Conservation (phyloP, 2,888 invertebrate genomes). For the Adelognathus sp. region DNA sequence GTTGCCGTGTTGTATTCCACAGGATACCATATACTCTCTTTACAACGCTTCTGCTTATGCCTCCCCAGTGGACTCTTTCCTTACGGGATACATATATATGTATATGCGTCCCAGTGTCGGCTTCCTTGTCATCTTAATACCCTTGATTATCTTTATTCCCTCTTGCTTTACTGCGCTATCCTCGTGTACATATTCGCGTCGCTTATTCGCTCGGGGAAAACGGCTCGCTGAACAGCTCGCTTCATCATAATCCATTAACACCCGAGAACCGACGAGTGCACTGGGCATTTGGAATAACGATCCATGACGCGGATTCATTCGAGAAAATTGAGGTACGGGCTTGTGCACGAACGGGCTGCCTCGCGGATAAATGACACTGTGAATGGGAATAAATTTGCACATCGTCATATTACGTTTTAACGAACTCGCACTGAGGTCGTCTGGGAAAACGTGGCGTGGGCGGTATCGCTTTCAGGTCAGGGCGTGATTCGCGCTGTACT, state of each 20-base stretch:
- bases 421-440: no score
- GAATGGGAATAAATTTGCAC: neutral
- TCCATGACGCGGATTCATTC: neutral
- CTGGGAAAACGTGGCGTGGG: no score
- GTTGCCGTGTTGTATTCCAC: constrained; percentile 43
- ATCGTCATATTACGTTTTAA: no score
- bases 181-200: constrained; percentile 15
- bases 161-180: constrained; percentile 1
- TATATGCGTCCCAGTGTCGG: constrained; percentile 44
- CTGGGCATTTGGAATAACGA: constrained; percentile 20
- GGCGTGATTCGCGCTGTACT: no score
- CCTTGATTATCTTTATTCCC: constrained; percentile 5
- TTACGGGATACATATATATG: constrained; percentile 51
- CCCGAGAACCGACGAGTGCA: neutral
- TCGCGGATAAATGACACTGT: neutral
- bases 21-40: constrained; percentile 1
- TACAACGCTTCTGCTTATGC: constrained; percentile 22
- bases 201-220: constrained; percentile 7
- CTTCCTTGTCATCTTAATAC: constrained; percentile 42
- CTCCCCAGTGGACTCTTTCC: constrained; percentile 22
- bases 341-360: neutral
- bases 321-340: neutral
- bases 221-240: constrained; percentile 61
- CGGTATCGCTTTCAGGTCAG: no score
- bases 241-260: constrained; percentile 67